Evolutionary conservation across 1,140 invertebrate genomes (phyloP), one percentile per base, ranked within the genome.

Genomic region (Condylostylus longicornis): DNA sequence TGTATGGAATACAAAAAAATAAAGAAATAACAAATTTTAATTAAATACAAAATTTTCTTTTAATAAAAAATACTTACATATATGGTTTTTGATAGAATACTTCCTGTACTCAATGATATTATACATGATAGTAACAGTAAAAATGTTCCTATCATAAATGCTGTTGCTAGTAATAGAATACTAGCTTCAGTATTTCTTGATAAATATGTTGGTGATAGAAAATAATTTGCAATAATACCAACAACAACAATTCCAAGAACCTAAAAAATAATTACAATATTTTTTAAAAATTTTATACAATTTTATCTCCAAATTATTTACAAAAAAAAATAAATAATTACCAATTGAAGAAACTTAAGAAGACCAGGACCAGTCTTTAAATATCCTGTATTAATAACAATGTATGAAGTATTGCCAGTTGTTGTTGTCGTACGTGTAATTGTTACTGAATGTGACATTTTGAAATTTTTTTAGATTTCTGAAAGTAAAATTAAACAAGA

Each of bases 371-470:
- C 64, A 29, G 77, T 71, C 52, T 76, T 77, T 32, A 82, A 60
- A 53, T 80, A 83, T 15, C 77, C 77, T 3, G 73, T 77, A 50
- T 87, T 85, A 29, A 85, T 53, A 27, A 82, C 70, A 37, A 84
- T 68, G 5, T 76, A 69, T 1, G 77, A 75, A 18, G 79, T 78
- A n/a, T 69, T 71, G 17, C 71, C 74, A 4, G 77, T 77, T 12
- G 80, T 82, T n/a, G 81, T 82, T 14, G 81, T 82, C 17, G 81
- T 82, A 41, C 82, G 70, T 12, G 80, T 82, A 27, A 86, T 79
- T 23, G 82, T 86, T 44, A 87, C 79, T 23, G 77, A 71, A 61
- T 85, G 82, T 42, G 81, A 83, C 82, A 86, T 86, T 43, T 60
- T 73, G 45, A 32, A 5, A 28, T 25, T n/a, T n/a, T n/a, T n/a